These are phyloP conservation scores for Grapholita molesta DNA, from an alignment of 1,140 invertebrate species.

Conservation along the genomic window DNA sequence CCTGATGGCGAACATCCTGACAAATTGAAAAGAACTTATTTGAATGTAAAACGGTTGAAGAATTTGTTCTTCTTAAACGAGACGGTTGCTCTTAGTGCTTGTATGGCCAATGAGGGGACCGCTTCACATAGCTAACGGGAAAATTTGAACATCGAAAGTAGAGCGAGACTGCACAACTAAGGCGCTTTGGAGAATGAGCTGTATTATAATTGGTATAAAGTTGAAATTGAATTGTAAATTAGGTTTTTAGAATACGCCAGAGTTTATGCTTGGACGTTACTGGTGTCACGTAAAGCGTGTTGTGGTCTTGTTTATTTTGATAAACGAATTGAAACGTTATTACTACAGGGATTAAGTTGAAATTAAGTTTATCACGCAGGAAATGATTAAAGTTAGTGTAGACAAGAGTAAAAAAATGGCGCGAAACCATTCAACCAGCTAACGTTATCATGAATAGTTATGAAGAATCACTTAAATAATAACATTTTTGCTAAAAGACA, in stretches of 20 bases:
- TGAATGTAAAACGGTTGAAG: background rate
- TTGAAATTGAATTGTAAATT: background rate
- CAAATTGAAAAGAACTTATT: background rate
- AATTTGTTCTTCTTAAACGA: background rate
- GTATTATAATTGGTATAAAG: background rate
- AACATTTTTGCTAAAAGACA: background rate
- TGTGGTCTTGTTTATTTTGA: background rate
- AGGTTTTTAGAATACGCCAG: background rate
- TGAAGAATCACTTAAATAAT: background rate
- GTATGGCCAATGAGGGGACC: background rate
- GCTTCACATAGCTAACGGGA: slow-evolving; percentile 13
- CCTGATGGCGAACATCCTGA: background rate
- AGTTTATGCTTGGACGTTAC: background rate
- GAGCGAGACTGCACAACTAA: background rate
- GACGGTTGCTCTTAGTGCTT: background rate
- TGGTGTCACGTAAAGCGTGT: background rate
- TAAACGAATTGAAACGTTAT: background rate
- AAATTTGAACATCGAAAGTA: slow-evolving; percentile 8
- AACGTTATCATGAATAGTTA: background rate
- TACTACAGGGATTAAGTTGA: background rate
- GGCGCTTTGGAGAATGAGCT: background rate
- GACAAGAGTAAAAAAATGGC: background rate
- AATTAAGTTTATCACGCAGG: background rate
- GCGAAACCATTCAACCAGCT: background rate
- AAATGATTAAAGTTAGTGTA: background rate